Conservation (phyloP, 2,113 vertebrate species). For the Rhabdomys dilectus region DNA sequence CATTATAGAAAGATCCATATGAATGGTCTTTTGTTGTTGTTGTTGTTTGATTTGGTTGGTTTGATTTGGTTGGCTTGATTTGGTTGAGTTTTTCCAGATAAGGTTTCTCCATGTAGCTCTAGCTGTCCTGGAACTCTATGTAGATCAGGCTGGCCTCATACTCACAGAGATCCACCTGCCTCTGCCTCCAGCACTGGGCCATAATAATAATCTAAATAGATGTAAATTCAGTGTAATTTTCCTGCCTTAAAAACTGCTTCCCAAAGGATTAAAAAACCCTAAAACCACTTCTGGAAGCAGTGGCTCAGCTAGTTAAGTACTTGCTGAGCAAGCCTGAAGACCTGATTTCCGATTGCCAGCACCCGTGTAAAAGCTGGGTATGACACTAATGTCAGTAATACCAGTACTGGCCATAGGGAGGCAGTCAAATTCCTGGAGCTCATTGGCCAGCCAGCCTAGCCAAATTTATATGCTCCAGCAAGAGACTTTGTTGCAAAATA, state of each 20-base stretch:
- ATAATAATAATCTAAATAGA: background rate
- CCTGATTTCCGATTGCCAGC: too few relatives aligned
- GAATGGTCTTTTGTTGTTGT: background rate
- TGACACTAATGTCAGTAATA: too few relatives aligned
- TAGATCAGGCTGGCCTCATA: background rate
- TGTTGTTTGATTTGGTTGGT: too few relatives aligned
- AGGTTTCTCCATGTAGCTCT: background rate
- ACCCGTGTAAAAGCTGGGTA: background rate
- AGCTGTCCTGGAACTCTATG: background rate
- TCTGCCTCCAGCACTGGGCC: background rate
- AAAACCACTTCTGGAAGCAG: background rate
- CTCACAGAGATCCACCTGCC: background rate
- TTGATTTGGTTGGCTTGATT: too few relatives aligned
- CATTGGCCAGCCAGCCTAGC: background rate
- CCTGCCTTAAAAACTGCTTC: background rate
- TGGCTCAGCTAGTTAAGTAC: too few relatives aligned
- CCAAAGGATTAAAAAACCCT: background rate
- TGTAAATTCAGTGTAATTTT: rapidly evolving
- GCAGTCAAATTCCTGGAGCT: background rate
- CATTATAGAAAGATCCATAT: rapidly evolving
- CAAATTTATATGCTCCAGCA: background rate
- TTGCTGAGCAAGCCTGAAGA: background rate
- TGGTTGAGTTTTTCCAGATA: too few relatives aligned
- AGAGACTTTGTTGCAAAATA: too few relatives aligned
- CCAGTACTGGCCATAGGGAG: background rate